Evolutionary conservation across 2,113 vertebrate species (phyloP), one percentile per base, ranked within the genome.

Genomic region (Theropithecus gelada): DNA sequence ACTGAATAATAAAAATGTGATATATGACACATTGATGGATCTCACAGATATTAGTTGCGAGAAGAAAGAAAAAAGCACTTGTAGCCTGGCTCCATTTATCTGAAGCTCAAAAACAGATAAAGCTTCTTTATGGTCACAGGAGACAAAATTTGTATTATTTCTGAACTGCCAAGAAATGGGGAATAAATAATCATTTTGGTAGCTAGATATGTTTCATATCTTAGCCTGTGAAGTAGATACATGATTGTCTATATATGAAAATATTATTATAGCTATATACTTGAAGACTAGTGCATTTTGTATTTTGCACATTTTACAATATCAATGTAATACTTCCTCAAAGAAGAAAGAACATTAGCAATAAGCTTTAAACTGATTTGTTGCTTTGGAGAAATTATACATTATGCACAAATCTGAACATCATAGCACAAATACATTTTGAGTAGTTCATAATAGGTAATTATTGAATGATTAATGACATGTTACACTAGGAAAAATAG

Each of bases 311-410:
- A 43, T 43, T 73, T 94, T 2, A 68, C 1, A 40, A 14, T 87
- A 66, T 35, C 68, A 80, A 59, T 57, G 2, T n/a, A n/a, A 32
- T 13, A 82, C 0, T 0, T 3, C 3, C 12, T 38, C 17, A 16
- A 73, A 92, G 27, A 75, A 66, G 1, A 61, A 76, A 66, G 6
- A 38, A 73, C 23, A 30, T 22, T 55, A 27, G 4, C 10, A 92
- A 57, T 55, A 78, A 70, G 0, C 17, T 82, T 84, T 88, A 95
- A 90, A 73, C 8, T 76, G 9, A 52, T 59, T 5, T 89, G 3
- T 52, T 93, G 88, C 68, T 81, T 16, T 80, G 13, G 5, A 70
- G 3, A 12, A 78, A 79, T 66, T 7, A 27, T 38, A 83, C 73
- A 23, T 66, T 70, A 55, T 7, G 2, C 9, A 43, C 6, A 80